Conservation (phyloP, 1,140 invertebrate species). For the Caenorhabditis latens region DNA sequence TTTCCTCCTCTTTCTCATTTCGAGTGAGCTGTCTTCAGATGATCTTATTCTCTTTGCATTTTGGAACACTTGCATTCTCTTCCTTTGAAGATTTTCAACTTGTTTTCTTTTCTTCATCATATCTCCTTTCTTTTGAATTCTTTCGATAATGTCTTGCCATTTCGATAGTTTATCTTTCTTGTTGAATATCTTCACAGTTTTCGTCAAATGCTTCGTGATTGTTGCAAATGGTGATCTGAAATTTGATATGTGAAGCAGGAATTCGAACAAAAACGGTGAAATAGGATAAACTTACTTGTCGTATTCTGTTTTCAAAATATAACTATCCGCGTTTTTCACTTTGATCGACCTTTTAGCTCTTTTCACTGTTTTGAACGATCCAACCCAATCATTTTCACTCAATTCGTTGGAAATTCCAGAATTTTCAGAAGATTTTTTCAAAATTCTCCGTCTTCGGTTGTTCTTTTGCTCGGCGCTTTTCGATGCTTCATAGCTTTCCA, state of each 20-base stretch:
- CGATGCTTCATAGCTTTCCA: conserved; percentile 43
- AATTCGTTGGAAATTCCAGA: neutral
- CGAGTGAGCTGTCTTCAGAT: neutral
- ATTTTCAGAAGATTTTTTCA: neutral
- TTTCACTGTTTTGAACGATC: conserved; percentile 48
- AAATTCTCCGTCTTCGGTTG: conserved; percentile 1
- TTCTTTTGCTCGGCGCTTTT: conserved; percentile 18
- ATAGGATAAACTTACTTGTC: conserved; percentile 14
- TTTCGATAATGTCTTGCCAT: conserved; percentile 61
- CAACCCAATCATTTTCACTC: conserved; percentile 15
- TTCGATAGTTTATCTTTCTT: conserved; percentile 27
- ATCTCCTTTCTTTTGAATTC: conserved; percentile 33
- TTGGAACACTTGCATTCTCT: conserved; percentile 23
- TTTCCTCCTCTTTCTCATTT: neutral
- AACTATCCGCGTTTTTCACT: conserved; percentile 31
- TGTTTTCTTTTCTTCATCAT: conserved; percentile 55
- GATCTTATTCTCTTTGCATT: conserved; percentile 28
- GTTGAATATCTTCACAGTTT: conserved; percentile 55
- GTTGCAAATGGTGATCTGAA: conserved; percentile 53
- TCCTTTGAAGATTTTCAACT: conserved; percentile 37
- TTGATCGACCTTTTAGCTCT: conserved; percentile 38
- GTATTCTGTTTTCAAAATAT: conserved; percentile 41
- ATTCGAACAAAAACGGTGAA: neutral
- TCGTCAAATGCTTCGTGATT: conserved; percentile 58
- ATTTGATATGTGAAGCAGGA: neutral